Conservation (phyloP, 2,797 vertebrate species). For the Netta rufina region DNA sequence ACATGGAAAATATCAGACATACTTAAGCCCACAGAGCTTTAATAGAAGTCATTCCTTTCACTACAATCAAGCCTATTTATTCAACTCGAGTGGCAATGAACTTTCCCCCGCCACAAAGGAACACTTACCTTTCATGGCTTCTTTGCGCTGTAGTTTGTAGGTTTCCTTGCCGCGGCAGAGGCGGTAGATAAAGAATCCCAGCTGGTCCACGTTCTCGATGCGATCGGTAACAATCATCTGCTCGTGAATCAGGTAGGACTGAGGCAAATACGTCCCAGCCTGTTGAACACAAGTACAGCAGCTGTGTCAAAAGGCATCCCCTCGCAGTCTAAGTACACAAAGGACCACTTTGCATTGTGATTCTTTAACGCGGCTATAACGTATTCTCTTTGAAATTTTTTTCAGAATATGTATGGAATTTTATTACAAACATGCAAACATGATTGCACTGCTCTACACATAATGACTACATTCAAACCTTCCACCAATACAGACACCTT, state of each 20-base stretch:
- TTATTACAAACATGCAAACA: background rate
- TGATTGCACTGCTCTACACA: background rate
- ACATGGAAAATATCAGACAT: background rate
- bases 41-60: background rate
- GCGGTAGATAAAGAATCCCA: slow-evolving; percentile 92
- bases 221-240: slow-evolving; percentile 97
- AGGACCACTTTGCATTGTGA: background rate
- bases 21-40: background rate
- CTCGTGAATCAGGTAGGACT: slow-evolving; percentile 94
- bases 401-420: background rate
- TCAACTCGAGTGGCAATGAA: background rate
- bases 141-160: slow-evolving; percentile 91
- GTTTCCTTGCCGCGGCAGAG: slow-evolving; percentile 92
- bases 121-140: slow-evolving; percentile 78
- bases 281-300: slow-evolving; percentile 62
- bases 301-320: background rate
- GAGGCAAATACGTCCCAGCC: slow-evolving; percentile 95
- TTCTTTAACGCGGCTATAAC: background rate
- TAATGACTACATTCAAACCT: background rate
- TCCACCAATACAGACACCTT: background rate
- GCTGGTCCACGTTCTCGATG: slow-evolving; percentile 88
- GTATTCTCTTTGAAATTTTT: background rate
- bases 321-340: background rate
- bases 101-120: background rate
- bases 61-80: background rate